Conservation (phyloP, 2,888 invertebrate genomes). For the Poecilobothrus nobilitatus region DNA sequence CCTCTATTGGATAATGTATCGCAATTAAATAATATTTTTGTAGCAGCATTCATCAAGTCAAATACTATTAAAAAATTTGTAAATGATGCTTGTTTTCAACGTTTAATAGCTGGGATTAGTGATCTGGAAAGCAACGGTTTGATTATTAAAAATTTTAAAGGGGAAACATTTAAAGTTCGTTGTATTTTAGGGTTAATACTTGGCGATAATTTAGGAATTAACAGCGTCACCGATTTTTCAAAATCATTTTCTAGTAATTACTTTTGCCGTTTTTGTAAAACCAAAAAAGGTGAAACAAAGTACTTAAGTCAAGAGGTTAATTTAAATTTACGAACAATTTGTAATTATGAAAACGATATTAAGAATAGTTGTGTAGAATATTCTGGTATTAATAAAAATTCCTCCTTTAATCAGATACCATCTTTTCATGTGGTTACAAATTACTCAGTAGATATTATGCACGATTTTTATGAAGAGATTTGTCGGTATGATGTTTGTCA, state of each 20-base stretch:
- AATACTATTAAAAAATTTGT: slow-evolving; percentile 17
- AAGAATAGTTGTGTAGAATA: not conserved
- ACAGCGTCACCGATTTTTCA: slow-evolving; percentile 15
- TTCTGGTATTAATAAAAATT: slow-evolving; percentile 16
- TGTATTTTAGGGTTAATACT: slow-evolving; percentile 16
- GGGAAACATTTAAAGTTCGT: slow-evolving; percentile 13
- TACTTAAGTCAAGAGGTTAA: not conserved
- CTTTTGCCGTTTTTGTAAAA: slow-evolving; percentile 19
- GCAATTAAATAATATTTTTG: not conserved
- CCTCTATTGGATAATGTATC: not conserved
- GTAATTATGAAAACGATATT: slow-evolving; percentile 12
- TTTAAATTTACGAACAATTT: not conserved
- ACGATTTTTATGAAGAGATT: slow-evolving; percentile 20
- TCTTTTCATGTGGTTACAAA: slow-evolving; percentile 19
- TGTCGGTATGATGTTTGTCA: slow-evolving; percentile 17
- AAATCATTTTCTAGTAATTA: slow-evolving; percentile 17
- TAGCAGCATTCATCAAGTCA: not conserved
- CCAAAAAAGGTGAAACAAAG: slow-evolving; percentile 4
- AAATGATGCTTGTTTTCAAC: slow-evolving; percentile 15
- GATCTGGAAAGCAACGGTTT: slow-evolving; percentile 13
- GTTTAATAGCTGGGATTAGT: slow-evolving; percentile 14
- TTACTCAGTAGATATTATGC: slow-evolving; percentile 13
- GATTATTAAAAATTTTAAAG: slow-evolving; percentile 9
- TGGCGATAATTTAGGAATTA: slow-evolving; percentile 21
- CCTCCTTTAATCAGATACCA: slow-evolving; percentile 19